These are phyloP conservation scores for Tinamus guttatus DNA, from an alignment of 2,113 vertebrate genomes.

Conservation along the genomic window DNA sequence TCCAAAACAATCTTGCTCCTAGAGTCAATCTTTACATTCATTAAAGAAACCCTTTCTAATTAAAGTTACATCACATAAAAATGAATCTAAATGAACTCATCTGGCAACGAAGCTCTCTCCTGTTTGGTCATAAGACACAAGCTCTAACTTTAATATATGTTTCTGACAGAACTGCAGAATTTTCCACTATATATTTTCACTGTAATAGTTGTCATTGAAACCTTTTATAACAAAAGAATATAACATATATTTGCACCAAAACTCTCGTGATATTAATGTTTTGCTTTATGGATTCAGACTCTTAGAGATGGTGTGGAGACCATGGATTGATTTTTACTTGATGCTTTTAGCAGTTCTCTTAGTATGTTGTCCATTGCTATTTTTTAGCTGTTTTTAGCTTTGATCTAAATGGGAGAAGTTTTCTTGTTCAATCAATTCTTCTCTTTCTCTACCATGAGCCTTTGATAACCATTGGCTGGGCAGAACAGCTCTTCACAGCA, in stretches of 20 bases:
- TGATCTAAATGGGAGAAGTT: neutral
- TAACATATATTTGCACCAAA: neutral
- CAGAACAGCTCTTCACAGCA: neutral
- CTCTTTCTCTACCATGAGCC: neutral
- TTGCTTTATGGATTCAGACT: neutral
- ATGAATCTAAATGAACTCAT: neutral
- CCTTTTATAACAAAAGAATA: neutral
- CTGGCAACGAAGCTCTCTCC: neutral
- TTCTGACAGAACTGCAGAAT: neutral
- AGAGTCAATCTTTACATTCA: constrained; percentile 14
- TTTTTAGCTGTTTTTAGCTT: constrained; percentile 13
- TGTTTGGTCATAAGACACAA: neutral
- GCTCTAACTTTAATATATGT: neutral
- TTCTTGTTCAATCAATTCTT: neutral
- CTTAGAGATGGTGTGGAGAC: neutral
- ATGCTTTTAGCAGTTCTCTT: constrained; percentile 29
- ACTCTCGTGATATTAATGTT: neutral
- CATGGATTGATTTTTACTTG: constrained; percentile 2
- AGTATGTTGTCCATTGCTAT: neutral
- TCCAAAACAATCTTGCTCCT: neutral
- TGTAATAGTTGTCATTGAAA: neutral
- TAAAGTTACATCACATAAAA: neutral
- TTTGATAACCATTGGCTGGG: neutral
- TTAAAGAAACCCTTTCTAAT: constrained; percentile 20
- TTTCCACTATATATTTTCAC: neutral